Evolutionary conservation across 2,113 vertebrate genomes (phyloP).

Genomic region (Panurus biarmicus): DNA sequence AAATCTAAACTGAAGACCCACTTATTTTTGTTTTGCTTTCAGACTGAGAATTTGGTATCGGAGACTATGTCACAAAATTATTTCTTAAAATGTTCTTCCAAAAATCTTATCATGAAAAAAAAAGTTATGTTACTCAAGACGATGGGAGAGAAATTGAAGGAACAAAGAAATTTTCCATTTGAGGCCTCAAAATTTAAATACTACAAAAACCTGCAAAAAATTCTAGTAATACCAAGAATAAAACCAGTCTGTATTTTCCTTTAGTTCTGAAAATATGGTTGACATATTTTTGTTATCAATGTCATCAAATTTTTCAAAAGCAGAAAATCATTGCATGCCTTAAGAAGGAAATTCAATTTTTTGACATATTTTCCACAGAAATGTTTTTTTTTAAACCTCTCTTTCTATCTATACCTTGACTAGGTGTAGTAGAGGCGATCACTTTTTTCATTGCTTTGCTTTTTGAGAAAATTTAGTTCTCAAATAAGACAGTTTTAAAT

Average conservation of each 20-base stretch:
- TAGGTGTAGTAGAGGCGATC: background rate
- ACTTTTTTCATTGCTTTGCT: background rate
- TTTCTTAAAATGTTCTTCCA: background rate
- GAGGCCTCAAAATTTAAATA: background rate
- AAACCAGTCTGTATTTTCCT: background rate
- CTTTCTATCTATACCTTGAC: background rate
- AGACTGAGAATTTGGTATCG: background rate
- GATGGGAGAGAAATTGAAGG: background rate
- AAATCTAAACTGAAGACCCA: background rate
- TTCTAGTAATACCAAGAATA: background rate
- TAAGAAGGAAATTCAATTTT: background rate
- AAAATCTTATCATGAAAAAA: background rate
- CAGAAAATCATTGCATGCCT: background rate
- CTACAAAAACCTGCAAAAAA: background rate
- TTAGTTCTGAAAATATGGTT: background rate
- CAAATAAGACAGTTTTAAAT: background rate
- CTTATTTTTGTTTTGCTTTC: background rate
- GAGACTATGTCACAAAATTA: background rate
- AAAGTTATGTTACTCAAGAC: rapidly evolving
- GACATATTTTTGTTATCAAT: background rate
- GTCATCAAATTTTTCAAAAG: background rate
- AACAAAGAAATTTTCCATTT: background rate
- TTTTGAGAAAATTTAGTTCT: background rate
- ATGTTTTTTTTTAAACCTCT: background rate
- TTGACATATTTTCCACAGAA: background rate